Percentiles rank a stretch among this genome's conserved stretches.
Evolutionary conservation across 2,797 vertebrate species (phyloP).

Genomic region (Liparis tanakae): DNA sequence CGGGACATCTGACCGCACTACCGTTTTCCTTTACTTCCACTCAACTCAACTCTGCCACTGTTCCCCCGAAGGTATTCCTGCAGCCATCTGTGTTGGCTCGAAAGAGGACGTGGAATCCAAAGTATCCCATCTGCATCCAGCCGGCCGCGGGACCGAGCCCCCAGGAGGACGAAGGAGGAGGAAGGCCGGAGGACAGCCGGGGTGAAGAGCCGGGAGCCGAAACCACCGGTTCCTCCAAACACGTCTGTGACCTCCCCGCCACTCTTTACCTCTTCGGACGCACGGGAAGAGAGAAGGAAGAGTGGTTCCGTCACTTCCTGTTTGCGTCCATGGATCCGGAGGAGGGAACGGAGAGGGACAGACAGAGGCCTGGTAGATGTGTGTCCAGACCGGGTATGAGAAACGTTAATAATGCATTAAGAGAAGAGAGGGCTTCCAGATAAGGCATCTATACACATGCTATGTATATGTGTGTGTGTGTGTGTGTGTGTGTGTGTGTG

Average conservation of each 20-base stretch:
- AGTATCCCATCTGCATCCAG: constrained; percentile 91
- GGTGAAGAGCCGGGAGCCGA: constrained; percentile 42
- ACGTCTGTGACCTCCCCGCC: constrained; percentile 38
- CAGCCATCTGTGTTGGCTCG: constrained; percentile 86
- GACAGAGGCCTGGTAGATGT: constrained; percentile 49
- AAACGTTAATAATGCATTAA: constrained; percentile 58
- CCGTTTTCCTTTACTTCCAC: constrained; percentile 13
- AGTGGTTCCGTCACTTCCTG: constrained; percentile 89
- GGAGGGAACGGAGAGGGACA: constrained; percentile 49
- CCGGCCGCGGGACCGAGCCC: constrained; percentile 52
- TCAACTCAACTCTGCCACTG: constrained; percentile 24
- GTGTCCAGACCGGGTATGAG: constrained; percentile 77
- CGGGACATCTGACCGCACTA: neutral
- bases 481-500: constrained; percentile 40
- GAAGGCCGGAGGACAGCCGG: constrained; percentile 13
- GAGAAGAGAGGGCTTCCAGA: constrained; percentile 40
- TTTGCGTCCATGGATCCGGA: constrained; percentile 72
- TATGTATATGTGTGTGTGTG: constrained; percentile 49
- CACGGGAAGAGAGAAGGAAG: constrained; percentile 91
- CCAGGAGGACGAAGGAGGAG: constrained; percentile 32
- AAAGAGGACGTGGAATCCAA: constrained; percentile 92
- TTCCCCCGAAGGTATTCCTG: constrained; percentile 84
- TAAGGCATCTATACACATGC: constrained; percentile 52
- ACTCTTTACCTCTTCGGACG: constrained; percentile 89
- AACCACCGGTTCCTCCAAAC: constrained; percentile 30